Base-by-base conservation (phyloP, 2,113 vertebrate genomes). In the Dicrurus megarhynchus region DNA sequence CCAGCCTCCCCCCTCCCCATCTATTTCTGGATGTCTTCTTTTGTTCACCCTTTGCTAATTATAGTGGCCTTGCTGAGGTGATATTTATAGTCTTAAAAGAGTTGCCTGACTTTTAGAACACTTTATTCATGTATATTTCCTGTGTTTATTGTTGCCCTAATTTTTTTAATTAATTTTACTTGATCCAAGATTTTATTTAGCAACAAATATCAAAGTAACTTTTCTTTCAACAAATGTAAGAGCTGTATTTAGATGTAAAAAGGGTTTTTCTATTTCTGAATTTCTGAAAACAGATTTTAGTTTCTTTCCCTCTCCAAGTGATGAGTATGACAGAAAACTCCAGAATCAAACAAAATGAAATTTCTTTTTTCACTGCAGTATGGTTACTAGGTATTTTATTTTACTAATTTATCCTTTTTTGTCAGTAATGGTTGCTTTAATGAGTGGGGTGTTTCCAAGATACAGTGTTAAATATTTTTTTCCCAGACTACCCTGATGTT, bases 41-140 rank as follows among this genome's bases (percentile, higher is more conserved):
- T 99, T 99, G 99, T 99, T 99, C 98, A 98, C 98, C 95, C 97
- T 50, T 97, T 79, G 98, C 99, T 99, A 99, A 99, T 98, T 99
- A 99, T 99, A 99, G 99, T 89, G 95, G 83, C 95, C 47, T 94
- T 97, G 96, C 97, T 98, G 96, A 97, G 94, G 94, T 95, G 95
- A 87, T 98, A 99, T 99, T 99, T 98, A 98, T 99, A 99, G 98
- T 89, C 97, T 98, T 97, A 97, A 98, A 98, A 97, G 97, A 98
- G 79, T 97, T 96, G 94, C 94, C 90, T 87, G 98, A 89, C 95
- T 97, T 96, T 96, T 96, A 97, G 98, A 98, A 98, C 98, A 97
- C 98, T 98, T 98, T 98, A 99, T 98, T 99, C 98, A 98, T 97
- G 95, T 98, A 98, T 97, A 98, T 98, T 99, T 99, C 99, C 99